Conservation (phyloP, 2,113 vertebrate species). For the Pandion haliaetus region DNA sequence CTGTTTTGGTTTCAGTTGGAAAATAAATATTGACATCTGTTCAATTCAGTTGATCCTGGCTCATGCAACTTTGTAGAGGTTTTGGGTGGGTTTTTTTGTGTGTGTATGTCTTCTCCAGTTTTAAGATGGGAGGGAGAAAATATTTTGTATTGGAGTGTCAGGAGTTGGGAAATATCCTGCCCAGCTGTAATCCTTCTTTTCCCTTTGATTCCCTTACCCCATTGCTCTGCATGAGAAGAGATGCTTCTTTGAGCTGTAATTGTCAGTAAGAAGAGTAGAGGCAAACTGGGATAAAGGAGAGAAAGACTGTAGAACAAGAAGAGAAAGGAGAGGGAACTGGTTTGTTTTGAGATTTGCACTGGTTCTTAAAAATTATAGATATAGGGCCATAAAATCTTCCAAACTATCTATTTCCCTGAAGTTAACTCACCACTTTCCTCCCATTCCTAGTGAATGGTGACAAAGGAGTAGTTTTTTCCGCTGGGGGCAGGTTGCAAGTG, state of each 20-base stretch:
- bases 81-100: neutral
- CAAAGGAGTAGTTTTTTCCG: neutral
- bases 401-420: neutral
- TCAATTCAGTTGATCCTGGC: neutral
- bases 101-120: neutral
- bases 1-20: neutral
- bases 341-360: neutral
- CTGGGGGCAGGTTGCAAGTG: neutral
- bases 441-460: fast-evolving
- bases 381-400: neutral
- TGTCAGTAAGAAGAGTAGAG: neutral
- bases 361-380: neutral
- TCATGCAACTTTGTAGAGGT: neutral
- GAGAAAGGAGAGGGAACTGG: neutral
- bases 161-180: neutral
- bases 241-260: neutral
- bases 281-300: neutral
- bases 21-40: neutral
- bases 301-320: neutral
- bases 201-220: neutral
- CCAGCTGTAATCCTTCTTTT: neutral
- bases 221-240: neutral
- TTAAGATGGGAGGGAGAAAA: neutral
- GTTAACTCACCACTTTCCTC: neutral
- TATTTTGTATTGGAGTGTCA: neutral